A percentile compares a stretch with the other conserved stretches of the same genome.
Evolutionary conservation across 1,140 invertebrate genomes (phyloP).

Genomic region (Papilio polytes): DNA sequence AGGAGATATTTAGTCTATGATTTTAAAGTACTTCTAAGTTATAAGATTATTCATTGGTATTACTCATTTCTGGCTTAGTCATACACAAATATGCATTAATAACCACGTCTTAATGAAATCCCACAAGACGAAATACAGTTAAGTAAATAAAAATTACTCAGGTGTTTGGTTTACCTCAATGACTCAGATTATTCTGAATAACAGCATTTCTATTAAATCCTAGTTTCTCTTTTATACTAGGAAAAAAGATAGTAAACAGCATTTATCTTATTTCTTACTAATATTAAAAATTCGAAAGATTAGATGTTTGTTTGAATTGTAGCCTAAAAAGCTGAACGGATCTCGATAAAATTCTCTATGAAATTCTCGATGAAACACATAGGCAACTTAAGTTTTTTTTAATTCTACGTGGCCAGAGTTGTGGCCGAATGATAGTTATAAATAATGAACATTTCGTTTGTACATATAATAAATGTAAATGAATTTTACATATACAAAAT

Average conservation of each 20-base stretch:
- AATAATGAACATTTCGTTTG: too few species aligned
- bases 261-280: too few species aligned
- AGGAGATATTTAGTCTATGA: background rate
- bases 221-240: background rate
- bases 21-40: background rate
- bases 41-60: background rate
- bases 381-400: too few species aligned
- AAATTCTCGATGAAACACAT: too few species aligned
- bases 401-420: too few species aligned
- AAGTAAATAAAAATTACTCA: constrained; percentile 28
- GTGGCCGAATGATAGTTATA: too few species aligned
- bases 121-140: background rate
- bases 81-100: constrained; percentile 17
- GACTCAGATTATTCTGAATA: constrained; percentile 17
- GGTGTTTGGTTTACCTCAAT: constrained; percentile 17
- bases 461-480: constrained; percentile 4
- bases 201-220: background rate
- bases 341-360: too few species aligned
- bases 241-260: too few species aligned
- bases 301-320: too few species aligned
- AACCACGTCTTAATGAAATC: constrained; percentile 15
- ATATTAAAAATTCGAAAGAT: too few species aligned
- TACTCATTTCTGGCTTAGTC: constrained; percentile 32
- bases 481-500: constrained; percentile 15
- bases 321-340: too few species aligned